phyloP scores from a whole-genome alignment of 2,888 invertebrate genomes.

The Agonopterix arenella region DNA sequence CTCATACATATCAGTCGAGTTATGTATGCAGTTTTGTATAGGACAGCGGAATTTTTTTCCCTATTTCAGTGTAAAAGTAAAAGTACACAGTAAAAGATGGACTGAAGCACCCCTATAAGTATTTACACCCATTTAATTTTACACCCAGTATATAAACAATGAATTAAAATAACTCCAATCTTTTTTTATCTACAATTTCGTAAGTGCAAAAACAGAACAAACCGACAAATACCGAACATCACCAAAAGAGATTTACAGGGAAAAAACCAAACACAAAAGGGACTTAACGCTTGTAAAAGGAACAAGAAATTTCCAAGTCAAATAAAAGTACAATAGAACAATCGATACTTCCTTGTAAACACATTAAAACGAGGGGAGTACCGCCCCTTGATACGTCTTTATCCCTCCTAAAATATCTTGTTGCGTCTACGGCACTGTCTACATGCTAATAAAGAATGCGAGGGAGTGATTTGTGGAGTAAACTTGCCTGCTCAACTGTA shows the following conservation, averaged over 20 bases:
- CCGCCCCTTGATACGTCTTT: slow-evolving; percentile 44
- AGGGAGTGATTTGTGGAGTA: slow-evolving; percentile 55
- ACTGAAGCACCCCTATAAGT: no score
- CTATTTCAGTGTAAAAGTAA: no score
- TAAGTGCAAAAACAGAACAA: no score
- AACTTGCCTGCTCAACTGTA: no score
- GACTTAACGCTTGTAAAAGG: slow-evolving; percentile 34
- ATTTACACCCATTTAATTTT: no score
- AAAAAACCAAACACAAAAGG: slow-evolving; percentile 20
- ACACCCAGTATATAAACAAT: no score
- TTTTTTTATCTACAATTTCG: no score
- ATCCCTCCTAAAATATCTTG: slow-evolving; percentile 67
- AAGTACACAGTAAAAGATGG: no score
- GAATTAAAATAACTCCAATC: no score
- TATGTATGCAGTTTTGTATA: no score
- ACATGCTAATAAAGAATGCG: slow-evolving; percentile 61
- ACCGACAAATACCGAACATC: background rate
- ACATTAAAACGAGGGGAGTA: slow-evolving; percentile 64
- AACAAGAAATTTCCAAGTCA: slow-evolving; percentile 67
- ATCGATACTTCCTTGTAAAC: slow-evolving; percentile 75
- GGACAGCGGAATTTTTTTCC: no score
- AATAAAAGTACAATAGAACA: slow-evolving; percentile 72
- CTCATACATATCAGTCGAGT: no score
- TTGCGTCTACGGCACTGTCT: slow-evolving; percentile 47
- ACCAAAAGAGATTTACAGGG: background rate